These are phyloP conservation scores for Protosalanx chinensis DNA, from an alignment of 2,797 vertebrate genomes.

Conservation along the genomic window DNA sequence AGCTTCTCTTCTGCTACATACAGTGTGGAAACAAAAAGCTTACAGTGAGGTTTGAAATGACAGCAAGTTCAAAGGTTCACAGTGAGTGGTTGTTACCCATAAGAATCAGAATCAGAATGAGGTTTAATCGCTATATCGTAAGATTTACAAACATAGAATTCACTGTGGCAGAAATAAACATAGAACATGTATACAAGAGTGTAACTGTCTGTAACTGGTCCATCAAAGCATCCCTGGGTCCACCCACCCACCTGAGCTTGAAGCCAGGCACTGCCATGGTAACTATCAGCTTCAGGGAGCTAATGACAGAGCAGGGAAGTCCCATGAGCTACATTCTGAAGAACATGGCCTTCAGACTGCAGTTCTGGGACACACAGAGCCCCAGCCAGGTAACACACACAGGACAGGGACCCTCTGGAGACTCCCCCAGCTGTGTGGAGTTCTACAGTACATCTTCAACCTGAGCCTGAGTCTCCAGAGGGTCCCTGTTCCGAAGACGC, in stretches of 20 bases:
- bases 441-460: too few relatives aligned
- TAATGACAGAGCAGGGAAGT: neutral
- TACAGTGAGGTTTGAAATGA: neutral
- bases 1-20: too few relatives aligned
- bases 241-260: slow-evolving; percentile 13
- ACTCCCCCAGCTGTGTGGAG: too few relatives aligned
- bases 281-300: slow-evolving; percentile 18
- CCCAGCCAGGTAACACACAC: slow-evolving; percentile 14
- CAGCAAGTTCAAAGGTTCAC: neutral
- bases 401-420: too few relatives aligned
- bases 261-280: slow-evolving; percentile 4
- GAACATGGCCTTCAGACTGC: slow-evolving; percentile 1
- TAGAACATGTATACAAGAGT: neutral
- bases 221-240: slow-evolving; percentile 25
- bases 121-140: too few relatives aligned
- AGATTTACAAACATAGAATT: too few relatives aligned
- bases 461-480: too few relatives aligned
- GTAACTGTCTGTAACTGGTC: neutral
- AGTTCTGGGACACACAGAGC: slow-evolving; percentile 20
- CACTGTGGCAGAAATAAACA: too few relatives aligned
- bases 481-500: too few relatives aligned
- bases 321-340: neutral
- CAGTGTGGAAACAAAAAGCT: neutral
- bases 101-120: too few relatives aligned
- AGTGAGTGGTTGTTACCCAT: neutral